Percentiles rank a stretch among this genome's conserved stretches.
These are phyloP conservation scores for Theristus sp. DNA, from an alignment of 2,888 invertebrate genomes.

Conservation along the genomic window DNA sequence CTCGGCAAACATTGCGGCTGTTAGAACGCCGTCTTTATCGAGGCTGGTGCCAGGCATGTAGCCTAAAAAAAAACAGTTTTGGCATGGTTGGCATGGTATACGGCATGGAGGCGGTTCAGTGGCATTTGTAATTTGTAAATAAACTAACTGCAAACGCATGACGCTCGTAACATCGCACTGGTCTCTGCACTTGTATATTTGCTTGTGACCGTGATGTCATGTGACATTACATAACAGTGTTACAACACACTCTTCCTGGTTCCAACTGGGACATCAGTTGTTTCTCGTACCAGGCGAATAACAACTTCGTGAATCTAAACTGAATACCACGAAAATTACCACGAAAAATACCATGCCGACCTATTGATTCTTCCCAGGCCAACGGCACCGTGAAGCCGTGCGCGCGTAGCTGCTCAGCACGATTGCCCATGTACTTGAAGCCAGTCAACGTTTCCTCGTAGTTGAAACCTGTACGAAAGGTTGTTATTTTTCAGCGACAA, in stretches of 20 bases:
- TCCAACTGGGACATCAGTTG: too few relatives aligned
- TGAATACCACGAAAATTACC: too few relatives aligned
- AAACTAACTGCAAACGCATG: background rate
- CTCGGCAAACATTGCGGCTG: constrained; percentile 59
- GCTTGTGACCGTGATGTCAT: too few relatives aligned
- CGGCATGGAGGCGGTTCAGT: background rate
- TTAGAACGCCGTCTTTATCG: constrained; percentile 90
- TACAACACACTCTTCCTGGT: too few relatives aligned
- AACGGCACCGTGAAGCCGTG: constrained; percentile 61
- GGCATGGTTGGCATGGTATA: background rate
- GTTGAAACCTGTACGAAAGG: constrained; percentile 21
- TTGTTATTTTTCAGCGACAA: background rate
- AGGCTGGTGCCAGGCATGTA: constrained; percentile 52
- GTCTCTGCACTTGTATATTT: too few relatives aligned
- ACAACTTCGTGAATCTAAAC: too few relatives aligned
- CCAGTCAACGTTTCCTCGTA: constrained; percentile 73
- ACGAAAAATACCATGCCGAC: too few relatives aligned
- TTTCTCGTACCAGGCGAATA: too few relatives aligned
- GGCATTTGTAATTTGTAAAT: background rate
- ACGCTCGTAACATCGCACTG: too few relatives aligned
- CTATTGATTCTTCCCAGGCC: constrained; percentile 96
- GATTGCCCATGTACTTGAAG: constrained; percentile 98
- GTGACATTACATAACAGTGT: background rate
- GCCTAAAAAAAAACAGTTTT: constrained; percentile 31
- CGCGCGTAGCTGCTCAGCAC: constrained; percentile 48